A percentile compares a stretch with the other conserved stretches of the same genome.
phyloP scores from a whole-genome alignment of 2,888 invertebrate species.

The Agrilus cyanescens region DNA sequence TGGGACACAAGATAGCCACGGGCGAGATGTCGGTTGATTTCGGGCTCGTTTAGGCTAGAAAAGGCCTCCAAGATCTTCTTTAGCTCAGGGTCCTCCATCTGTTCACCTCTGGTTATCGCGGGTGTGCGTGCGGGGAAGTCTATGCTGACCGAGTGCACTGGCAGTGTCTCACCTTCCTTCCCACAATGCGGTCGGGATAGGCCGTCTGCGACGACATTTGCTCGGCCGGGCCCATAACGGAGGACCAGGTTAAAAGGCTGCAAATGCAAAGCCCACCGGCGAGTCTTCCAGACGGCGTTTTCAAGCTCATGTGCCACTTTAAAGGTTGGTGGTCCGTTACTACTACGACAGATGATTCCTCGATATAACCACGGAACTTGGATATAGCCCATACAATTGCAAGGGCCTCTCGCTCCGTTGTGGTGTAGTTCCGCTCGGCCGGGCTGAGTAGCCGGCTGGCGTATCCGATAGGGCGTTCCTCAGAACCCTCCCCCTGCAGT shows the following conservation, averaged over 20 bases:
- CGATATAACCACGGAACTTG: constrained; percentile 32
- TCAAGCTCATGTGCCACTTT: constrained; percentile 32
- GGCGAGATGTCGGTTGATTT: too few relatives aligned
- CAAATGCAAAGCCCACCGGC: constrained; percentile 32
- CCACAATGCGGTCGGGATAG: constrained; percentile 23
- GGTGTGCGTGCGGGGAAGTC: too few relatives aligned
- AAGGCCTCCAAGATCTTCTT: too few relatives aligned
- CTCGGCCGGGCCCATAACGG: constrained; percentile 26
- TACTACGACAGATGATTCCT: constrained; percentile 25
- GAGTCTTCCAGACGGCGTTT: constrained; percentile 28
- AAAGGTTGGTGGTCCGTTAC: constrained; percentile 36
- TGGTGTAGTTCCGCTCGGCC: constrained; percentile 19
- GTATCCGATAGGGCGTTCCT: constrained; percentile 19
- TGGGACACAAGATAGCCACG: neutral
- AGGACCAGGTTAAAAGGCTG: constrained; percentile 27
- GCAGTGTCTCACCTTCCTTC: too few relatives aligned
- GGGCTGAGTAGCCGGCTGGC: constrained; percentile 19
- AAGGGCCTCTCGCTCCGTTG: constrained; percentile 19
- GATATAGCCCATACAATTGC: constrained; percentile 24
- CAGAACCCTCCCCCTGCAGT: constrained; percentile 15
- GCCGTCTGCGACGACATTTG: constrained; percentile 28
- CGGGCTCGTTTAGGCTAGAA: neutral
- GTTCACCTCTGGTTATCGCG: too few relatives aligned
- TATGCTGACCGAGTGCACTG: too few relatives aligned
- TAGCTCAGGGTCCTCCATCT: too few relatives aligned